Percentiles rank a stretch among this genome's conserved stretches.
Evolutionary conservation across 2,888 invertebrate species (phyloP).

Genomic region (Pachymerium ferrugineum): DNA sequence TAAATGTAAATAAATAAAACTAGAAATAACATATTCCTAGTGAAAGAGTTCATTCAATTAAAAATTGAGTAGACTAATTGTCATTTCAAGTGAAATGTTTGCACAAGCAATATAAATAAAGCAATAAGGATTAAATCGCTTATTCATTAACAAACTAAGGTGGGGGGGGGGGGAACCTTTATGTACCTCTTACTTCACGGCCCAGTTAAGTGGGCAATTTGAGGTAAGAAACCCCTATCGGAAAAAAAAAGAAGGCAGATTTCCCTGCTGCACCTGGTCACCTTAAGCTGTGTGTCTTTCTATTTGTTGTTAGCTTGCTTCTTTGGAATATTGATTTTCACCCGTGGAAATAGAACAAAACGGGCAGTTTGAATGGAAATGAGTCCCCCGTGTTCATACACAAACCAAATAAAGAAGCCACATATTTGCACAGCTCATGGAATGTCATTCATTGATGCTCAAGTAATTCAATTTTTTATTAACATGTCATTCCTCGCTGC

Average conservation of each 20-base stretch:
- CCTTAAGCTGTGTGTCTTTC: background rate
- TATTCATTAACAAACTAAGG: background rate
- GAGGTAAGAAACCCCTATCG: background rate
- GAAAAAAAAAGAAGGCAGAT: background rate
- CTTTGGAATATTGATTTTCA: constrained; percentile 4
- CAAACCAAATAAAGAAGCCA: constrained; percentile 1
- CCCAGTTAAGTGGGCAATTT: background rate
- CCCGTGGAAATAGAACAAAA: background rate
- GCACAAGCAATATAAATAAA: too few relatives aligned
- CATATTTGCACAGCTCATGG: background rate
- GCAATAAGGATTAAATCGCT: too few relatives aligned
- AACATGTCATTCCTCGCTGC: background rate
- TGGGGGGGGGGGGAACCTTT: too few relatives aligned
- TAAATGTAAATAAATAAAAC: too few relatives aligned
- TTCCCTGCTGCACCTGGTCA: background rate
- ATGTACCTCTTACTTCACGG: too few relatives aligned
- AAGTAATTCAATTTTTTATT: constrained; percentile 11
- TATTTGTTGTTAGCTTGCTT: background rate
- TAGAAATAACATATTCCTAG: too few relatives aligned
- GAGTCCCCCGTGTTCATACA: constrained; percentile 10
- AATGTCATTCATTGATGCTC: constrained; percentile 4
- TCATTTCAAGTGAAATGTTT: too few relatives aligned
- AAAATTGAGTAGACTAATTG: too few relatives aligned
- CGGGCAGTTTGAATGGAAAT: constrained; percentile 4
- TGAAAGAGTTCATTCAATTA: too few relatives aligned